Evolutionary conservation across 2,797 vertebrate genomes (phyloP), one percentile per base, ranked within the genome.

Genomic region (Pipistrellus kuhlii): DNA sequence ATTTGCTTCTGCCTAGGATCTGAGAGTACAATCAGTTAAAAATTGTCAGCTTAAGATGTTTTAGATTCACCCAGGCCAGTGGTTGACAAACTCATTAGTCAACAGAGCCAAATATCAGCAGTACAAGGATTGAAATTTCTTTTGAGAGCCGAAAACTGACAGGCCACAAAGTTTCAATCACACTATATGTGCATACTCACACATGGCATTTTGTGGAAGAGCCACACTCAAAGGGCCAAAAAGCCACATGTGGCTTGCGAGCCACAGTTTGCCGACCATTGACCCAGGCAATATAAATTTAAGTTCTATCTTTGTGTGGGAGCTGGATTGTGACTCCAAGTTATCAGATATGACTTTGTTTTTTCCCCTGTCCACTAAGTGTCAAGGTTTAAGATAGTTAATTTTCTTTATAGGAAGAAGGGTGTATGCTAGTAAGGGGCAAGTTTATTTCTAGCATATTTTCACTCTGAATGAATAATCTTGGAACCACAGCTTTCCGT

Each of bases 381-480:
- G 35, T 11, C 20, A 62, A 55, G 41, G 38, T 66, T 84, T 81
- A 87, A 78, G 57, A 80, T 9, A n/a, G n/a, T 64, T 68, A 25
- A 25, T 91, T 87, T 90, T 85, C 41, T 94, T 87, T 85, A 83
- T 66, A 85, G 51, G 17, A 9, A 78, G 12, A 8, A 8, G 1
- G 83, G 2, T 66, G 5, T 25, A 72, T 69, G 20, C 20, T 71
- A 84, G 35, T 35, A 82, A 86, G 53, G 8, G 30, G 23, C 3
- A 86, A 78, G 17, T 55, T 78, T 87, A 69, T 85, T 94, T 96
- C 55, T 68, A 88, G 35, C n/a, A 77, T 46, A 81, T 85, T 6
- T 46, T 93, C 82, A 88, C 6, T 35, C 4, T 7, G 27, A 91
- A 81, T 12, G 9, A 92, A 53, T 15, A 78, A 69, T 71, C 57